Evolutionary conservation across 2,113 vertebrate genomes (phyloP).

Genomic region (Chamaea fasciata): DNA sequence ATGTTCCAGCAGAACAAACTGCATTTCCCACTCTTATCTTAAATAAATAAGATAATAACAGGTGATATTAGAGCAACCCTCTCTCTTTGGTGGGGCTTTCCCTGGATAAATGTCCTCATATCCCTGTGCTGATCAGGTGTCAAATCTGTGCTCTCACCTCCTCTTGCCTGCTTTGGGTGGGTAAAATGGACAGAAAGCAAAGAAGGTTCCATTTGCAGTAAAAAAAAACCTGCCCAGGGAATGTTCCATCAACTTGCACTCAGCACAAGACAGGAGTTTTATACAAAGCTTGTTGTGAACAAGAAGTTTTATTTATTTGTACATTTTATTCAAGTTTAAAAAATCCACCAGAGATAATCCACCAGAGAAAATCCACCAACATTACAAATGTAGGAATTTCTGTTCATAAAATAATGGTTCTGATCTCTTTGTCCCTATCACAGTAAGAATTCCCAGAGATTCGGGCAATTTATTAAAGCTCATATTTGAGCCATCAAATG

Average conservation of each 20-base stretch:
- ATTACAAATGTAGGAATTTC: background rate
- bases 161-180: background rate
- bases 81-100: background rate
- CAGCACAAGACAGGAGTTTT: rapidly evolving
- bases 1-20: background rate
- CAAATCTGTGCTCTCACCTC: background rate
- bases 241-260: background rate
- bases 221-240: background rate
- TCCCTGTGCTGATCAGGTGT: background rate
- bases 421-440: background rate
- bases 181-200: background rate
- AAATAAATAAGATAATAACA: background rate
- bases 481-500: background rate
- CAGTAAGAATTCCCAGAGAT: background rate
- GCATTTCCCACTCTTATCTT: background rate
- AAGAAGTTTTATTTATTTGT: background rate
- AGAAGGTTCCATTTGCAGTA: background rate
- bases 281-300: background rate
- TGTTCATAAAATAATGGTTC: background rate
- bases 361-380: background rate
- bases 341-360: background rate
- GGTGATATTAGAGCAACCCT: background rate
- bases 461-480: background rate
- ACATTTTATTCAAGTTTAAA: background rate
- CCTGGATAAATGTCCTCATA: background rate